These are phyloP conservation scores for Phyllotis vaccarum DNA, from an alignment of 2,797 vertebrate genomes.

Conservation along the genomic window DNA sequence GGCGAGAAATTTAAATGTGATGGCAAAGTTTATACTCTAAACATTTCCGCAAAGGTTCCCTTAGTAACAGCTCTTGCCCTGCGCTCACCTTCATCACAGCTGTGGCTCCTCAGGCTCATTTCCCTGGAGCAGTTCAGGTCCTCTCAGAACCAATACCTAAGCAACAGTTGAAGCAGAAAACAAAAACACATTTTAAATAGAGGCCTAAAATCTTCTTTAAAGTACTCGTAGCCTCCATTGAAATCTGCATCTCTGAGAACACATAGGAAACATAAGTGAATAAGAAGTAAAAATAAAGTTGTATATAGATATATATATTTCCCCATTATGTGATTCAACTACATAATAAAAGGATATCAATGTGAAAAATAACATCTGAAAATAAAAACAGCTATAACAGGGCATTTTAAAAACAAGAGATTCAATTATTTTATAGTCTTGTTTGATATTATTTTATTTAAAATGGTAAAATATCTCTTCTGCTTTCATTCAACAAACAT, in stretches of 20 bases:
- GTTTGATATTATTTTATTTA: constrained; percentile 7
- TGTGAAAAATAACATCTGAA: constrained; percentile 21
- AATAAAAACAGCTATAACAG: neutral
- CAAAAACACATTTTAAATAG: constrained; percentile 16
- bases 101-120: neutral
- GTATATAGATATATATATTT: neutral
- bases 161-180: constrained; percentile 55
- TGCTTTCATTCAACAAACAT: constrained; percentile 30
- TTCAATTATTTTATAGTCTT: neutral
- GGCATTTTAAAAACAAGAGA: neutral
- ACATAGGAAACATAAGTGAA: neutral
- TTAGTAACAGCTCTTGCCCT: constrained; percentile 51
- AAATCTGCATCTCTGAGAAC: neutral
- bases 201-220: constrained; percentile 56
- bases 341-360: neutral
- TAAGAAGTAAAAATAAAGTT: neutral
- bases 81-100: constrained; percentile 42
- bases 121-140: constrained; percentile 32
- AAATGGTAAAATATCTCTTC: constrained; percentile 45
- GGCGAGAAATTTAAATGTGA: constrained; percentile 51
- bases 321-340: neutral
- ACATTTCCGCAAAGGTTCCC: neutral
- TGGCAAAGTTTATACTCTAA: constrained; percentile 58
- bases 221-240: neutral
- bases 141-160: neutral